Percentiles rank a stretch among this genome's conserved stretches.
Conservation (phyloP, 2,113 vertebrate species). For the Microtus richardsoni region DNA sequence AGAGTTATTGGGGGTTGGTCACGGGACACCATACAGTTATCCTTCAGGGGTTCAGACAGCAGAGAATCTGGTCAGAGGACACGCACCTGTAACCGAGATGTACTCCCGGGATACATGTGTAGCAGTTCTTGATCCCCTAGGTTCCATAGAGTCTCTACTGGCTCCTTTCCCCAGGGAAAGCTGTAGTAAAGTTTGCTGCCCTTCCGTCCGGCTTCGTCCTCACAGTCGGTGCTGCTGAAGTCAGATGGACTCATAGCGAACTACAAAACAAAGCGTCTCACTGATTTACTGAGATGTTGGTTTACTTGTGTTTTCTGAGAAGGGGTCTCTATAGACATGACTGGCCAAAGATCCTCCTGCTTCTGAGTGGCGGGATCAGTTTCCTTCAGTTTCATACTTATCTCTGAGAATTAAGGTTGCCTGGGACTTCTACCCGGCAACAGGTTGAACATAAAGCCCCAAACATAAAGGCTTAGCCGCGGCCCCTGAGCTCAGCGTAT, state of each 20-base stretch:
- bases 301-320: not conserved
- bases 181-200: conserved; percentile 90
- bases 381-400: not conserved
- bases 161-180: conserved; percentile 95
- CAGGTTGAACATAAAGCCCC: conserved; percentile 4
- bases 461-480: not conserved
- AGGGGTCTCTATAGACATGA: not conserved
- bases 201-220: conserved; percentile 85
- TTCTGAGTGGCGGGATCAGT: not conserved
- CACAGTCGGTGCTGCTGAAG: conserved; percentile 91
- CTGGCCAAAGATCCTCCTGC: not conserved
- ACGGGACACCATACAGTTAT: not conserved
- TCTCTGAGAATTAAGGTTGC: conserved; percentile 19
- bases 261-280: conserved; percentile 83
- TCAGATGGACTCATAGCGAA: conserved; percentile 93
- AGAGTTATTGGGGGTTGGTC: not conserved
- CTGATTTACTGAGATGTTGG: not conserved
- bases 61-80: conserved; percentile 25
- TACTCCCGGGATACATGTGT: conserved; percentile 85
- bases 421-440: not conserved
- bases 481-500: not conserved
- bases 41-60: not conserved
- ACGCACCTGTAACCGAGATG: conserved; percentile 88
- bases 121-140: conserved; percentile 90
- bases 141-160: conserved; percentile 92